A percentile compares a stretch with the other conserved stretches of the same genome.
These are phyloP conservation scores for Brenthis daphne DNA, from an alignment of 2,888 invertebrate species.

Conservation along the genomic window DNA sequence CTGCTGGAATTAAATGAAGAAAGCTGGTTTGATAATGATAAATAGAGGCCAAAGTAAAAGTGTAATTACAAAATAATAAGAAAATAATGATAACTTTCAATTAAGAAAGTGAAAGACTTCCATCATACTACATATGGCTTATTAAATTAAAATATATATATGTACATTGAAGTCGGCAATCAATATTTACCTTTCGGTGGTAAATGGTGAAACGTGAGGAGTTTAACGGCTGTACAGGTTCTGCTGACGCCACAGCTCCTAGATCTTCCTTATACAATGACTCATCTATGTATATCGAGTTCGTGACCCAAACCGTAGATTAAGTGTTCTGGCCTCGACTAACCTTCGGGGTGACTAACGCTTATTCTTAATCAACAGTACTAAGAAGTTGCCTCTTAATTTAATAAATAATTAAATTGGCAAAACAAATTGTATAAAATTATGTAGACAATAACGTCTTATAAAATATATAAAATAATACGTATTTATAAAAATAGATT, in stretches of 20 bases:
- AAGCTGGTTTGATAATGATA: constrained; percentile 17
- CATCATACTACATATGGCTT: too few species aligned
- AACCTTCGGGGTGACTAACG: constrained; percentile 60
- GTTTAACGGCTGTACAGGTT: constrained; percentile 33
- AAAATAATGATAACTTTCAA: constrained; percentile 46
- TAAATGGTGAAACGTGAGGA: constrained; percentile 40
- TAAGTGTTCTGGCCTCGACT: constrained; percentile 64
- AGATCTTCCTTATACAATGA: constrained; percentile 75
- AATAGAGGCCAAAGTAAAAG: constrained; percentile 49
- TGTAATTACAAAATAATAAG: constrained; percentile 47
- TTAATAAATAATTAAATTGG: constrained; percentile 39
- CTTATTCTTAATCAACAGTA: constrained; percentile 42
- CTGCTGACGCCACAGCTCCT: constrained; percentile 72
- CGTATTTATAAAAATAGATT: neutral
- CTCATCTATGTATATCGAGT: constrained; percentile 56
- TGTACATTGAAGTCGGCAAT: constrained; percentile 10
- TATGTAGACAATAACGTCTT: neutral
- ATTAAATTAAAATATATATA: too few species aligned
- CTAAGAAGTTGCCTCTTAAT: constrained; percentile 40
- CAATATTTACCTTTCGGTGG: constrained; percentile 19
- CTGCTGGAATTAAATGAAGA: too few species aligned
- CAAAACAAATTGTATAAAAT: constrained; percentile 28
- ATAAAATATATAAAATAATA: too few species aligned
- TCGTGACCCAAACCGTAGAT: constrained; percentile 73
- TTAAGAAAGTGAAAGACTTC: constrained; percentile 48